Base-by-base conservation (phyloP, 2,797 vertebrate species). In the Micrastur ruficollis region DNA sequence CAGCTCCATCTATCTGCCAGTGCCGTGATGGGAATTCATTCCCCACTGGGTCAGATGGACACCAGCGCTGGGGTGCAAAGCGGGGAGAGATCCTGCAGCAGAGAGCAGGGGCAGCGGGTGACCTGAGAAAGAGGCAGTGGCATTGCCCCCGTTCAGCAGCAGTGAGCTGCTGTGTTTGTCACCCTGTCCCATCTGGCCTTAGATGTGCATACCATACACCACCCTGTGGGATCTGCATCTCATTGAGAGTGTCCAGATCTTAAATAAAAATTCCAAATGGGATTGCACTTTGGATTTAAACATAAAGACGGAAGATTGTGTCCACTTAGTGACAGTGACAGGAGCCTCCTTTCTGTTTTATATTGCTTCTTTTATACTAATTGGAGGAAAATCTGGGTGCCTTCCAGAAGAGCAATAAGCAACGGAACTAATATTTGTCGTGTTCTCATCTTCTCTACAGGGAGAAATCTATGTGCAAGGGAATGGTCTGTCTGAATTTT, bases 321-420 rank as follows among this genome's bases (percentile, higher is more conserved):
- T 66, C 11, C 10, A 10, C 22, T 74, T 52, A 27, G 27, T 46
- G 61, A 22, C 10, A 68, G 38, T 31, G 36, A 19, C 32, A 67
- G 16, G 17, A 11, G 9, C 11, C 7, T 94, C 27, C 16, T 67
- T 88, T 78, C 56, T 86, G 40, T 3, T 88, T 95, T 68, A 72
- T 81, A 65, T 72, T 65, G 12, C 23, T 81, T 26, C 65, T 86
- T n/a, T 88, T 72, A 52, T 17, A 78, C 20, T 93, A 90, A 93
- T 63, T 86, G 70, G 13, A 88, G 22, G 14, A 81, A 93, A 86
- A 40, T 55, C 73, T 95, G 92, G 16, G 76, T 81, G 53, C 55
- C 47, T 92, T 96, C 95, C 92, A 96, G 88, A 84, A 81, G 4
- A 84, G 50, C 70, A 95, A 90, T 86, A 93, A 92, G 55, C 27